Evolutionary conservation across 2,888 invertebrate species (phyloP), one percentile per base, ranked within the genome.

Genomic region (Ichneumon xanthorius): DNA sequence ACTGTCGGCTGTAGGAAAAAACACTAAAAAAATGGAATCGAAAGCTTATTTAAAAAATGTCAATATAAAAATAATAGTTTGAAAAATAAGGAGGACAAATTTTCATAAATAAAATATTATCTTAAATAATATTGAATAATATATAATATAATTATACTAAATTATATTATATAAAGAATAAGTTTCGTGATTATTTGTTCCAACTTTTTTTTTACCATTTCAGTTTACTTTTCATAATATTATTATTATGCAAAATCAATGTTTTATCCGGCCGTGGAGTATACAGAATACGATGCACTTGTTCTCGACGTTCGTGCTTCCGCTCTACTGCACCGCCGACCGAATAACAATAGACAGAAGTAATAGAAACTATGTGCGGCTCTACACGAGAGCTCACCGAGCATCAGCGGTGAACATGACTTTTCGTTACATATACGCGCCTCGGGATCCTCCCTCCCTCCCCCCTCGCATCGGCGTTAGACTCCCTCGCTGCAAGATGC

Each of bases 391-490:
- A 48, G 33, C 48, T 33, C 50, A n/a, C 11, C 50, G 50, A 26
- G 53, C 65, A 53, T 76, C 65, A 19, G 22, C 9, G 37, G 14
- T 33, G 50, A 63, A 75, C 53, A 76, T 76, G 76, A 67, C 65
- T 50, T 76, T 76, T 65, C 76, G 76, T 76, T 76, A 37, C 40
- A 48, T n/a, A 22, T 67, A 9, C 22, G 19, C 6, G 22, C 37
- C 55, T 33, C 37, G 22, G 37, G 19, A 72, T 30, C 30, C 30
- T 22, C n/a, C 40, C 9, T 2, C 40, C 40, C 9, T 30, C 70
- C 68, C 55, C 45, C 61, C 63, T 55, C 37, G 30, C 71, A 73
- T 58, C 45, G 65, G 55, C 55, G 72, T 79, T 67, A 40, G 40
- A 55, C n/a, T 67, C 26, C 26, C 30, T 48, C 30, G 68, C 19